Evolutionary conservation across 2,797 vertebrate species (phyloP).

Genomic region (Tenualosa thibaudeaui): DNA sequence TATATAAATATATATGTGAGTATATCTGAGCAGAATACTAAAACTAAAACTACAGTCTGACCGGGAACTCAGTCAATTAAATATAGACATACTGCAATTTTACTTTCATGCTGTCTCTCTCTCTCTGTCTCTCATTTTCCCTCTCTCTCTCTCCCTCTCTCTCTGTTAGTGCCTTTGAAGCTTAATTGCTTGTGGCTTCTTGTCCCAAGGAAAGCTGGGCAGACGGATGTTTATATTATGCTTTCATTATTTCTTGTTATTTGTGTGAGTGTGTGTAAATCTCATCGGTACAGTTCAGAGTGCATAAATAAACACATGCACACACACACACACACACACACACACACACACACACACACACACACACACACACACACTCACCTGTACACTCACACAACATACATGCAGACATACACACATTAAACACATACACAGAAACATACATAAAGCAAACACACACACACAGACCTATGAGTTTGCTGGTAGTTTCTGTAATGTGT

Average conservation of each 20-base stretch:
- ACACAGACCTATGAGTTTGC: too few relatives aligned
- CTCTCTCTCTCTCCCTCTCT: neutral
- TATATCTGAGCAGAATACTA: conserved; percentile 2
- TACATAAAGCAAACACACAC: too few relatives aligned
- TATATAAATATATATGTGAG: too few relatives aligned
- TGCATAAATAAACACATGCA: neutral
- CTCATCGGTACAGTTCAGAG: neutral
- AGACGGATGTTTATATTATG: neutral
- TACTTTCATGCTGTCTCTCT: too few relatives aligned
- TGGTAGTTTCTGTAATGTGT: too few relatives aligned
- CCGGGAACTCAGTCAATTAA: conserved; percentile 3
- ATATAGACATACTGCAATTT: neutral
- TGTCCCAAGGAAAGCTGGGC: neutral
- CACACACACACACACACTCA: neutral
- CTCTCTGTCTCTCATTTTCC: neutral
- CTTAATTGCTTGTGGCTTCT: neutral
- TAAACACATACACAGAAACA: too few relatives aligned
- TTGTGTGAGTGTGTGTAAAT: neutral
- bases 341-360: neutral
- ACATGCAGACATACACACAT: too few relatives aligned
- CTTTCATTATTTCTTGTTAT: neutral
- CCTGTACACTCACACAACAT: too few relatives aligned
- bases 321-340: too few relatives aligned
- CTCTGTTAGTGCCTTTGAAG: neutral
- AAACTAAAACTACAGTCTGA: neutral